Conservation (phyloP, 1,140 invertebrate species). For the Drosophila micromelanica region DNA sequence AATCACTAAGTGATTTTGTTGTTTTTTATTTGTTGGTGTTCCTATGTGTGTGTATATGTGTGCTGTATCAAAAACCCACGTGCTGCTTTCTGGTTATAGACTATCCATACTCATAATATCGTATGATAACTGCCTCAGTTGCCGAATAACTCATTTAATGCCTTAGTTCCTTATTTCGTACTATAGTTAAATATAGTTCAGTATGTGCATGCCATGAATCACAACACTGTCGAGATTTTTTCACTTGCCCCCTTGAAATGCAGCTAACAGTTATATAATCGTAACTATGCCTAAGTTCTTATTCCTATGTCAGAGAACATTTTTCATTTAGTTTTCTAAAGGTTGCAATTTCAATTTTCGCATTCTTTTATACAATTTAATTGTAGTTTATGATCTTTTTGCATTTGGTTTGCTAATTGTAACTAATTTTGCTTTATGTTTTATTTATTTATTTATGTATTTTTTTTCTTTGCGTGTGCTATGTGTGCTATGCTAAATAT, state of each 20-base stretch:
- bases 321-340: conserved; percentile 10
- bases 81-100: conserved; percentile 28
- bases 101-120: conserved; percentile 32
- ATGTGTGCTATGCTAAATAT: conserved; percentile 57
- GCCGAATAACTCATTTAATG: conserved; percentile 48
- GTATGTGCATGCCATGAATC: conserved; percentile 77
- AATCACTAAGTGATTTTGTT: conserved; percentile 70
- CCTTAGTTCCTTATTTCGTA: conserved; percentile 30
- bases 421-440: conserved; percentile 39
- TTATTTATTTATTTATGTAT: conserved; percentile 11
- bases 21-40: conserved; percentile 8
- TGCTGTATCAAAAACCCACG: conserved; percentile 59
- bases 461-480: conserved; percentile 45
- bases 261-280: conserved; percentile 51
- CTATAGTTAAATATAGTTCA: conserved; percentile 65
- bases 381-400: conserved; percentile 68
- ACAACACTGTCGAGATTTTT: conserved; percentile 82
- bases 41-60: conserved; percentile 30
- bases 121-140: conserved; percentile 32
- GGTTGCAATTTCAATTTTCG: conserved; percentile 23
- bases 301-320: conserved; percentile 41
- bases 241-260: conserved; percentile 48
- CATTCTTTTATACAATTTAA: conserved; percentile 71
- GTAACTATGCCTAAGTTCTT: conserved; percentile 48
- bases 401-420: conserved; percentile 59